These are phyloP conservation scores for Macaca nemestrina DNA, from an alignment of 2,113 vertebrate genomes.

Conservation along the genomic window DNA sequence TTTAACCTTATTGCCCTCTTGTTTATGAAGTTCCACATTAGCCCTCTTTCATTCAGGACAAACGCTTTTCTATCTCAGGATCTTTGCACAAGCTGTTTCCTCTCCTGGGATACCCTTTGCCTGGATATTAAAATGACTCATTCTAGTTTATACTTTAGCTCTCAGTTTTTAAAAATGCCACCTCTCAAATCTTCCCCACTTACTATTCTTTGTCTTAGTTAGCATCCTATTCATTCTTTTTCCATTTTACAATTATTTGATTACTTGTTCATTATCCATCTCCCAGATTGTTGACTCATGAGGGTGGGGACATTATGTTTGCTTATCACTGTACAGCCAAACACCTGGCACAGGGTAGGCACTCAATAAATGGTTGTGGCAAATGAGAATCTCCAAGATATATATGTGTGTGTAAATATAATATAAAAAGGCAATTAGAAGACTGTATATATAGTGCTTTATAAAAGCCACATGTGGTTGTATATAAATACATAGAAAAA, in stretches of 20 bases:
- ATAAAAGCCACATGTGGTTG: neutral
- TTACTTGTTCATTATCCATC: constrained; percentile 7
- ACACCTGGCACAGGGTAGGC: neutral
- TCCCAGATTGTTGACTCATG: neutral
- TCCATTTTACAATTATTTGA: constrained; percentile 16
- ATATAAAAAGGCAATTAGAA: neutral
- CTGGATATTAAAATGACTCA: neutral
- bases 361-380: neutral
- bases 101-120: neutral
- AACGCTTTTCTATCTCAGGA: neutral
- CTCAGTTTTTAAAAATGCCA: neutral
- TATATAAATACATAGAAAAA: constrained; percentile 29
- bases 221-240: constrained; percentile 1
- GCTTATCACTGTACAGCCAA: neutral
- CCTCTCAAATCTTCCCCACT: neutral
- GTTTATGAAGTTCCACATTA: neutral
- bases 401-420: neutral
- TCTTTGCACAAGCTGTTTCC: neutral
- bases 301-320: neutral
- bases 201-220: neutral
- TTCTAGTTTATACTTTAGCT: neutral
- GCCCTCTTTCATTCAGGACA: neutral
- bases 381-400: constrained; percentile 38
- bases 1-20: neutral
- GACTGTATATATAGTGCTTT: neutral